Conservation (phyloP, 2,113 vertebrate species). For the Platycercus adscitus region DNA sequence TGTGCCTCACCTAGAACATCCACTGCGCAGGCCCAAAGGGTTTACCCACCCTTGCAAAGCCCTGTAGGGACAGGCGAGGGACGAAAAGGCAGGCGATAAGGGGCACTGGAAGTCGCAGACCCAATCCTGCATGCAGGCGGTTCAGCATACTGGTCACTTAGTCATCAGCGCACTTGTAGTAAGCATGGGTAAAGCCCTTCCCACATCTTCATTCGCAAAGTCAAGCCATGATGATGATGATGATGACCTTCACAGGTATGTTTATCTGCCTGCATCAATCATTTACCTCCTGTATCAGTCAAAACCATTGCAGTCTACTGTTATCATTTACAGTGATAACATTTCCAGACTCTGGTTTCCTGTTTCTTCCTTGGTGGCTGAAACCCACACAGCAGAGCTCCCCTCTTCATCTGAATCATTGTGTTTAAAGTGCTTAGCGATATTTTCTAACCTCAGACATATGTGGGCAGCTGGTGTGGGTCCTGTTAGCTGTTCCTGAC, state of each 20-base stretch:
- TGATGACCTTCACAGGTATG: neutral
- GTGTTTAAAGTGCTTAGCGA: neutral
- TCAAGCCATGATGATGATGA: too few relatives aligned
- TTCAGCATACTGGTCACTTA: too few relatives aligned
- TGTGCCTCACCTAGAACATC: too few relatives aligned
- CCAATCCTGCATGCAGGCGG: too few relatives aligned
- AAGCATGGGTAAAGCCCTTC: too few relatives aligned
- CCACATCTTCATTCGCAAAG: too few relatives aligned
- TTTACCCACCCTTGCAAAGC: too few relatives aligned
- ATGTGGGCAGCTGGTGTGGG: neutral
- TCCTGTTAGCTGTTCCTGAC: neutral
- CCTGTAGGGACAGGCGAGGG: too few relatives aligned
- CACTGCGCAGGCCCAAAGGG: too few relatives aligned
- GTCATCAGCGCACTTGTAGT: too few relatives aligned
- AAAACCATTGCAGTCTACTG: neutral
- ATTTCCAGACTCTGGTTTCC: neutral
- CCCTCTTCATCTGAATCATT: neutral
- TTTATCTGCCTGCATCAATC: neutral
- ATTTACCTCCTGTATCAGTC: neutral
- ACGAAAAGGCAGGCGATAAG: too few relatives aligned
- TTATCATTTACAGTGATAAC: neutral
- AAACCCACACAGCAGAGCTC: neutral
- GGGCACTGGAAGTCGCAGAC: too few relatives aligned
- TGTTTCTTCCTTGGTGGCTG: neutral
- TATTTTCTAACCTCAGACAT: neutral